A percentile compares a stretch with the other conserved stretches of the same genome.
These are phyloP conservation scores for Zaprionus lachaisei DNA, from an alignment of 1,140 invertebrate genomes.

Conservation along the genomic window DNA sequence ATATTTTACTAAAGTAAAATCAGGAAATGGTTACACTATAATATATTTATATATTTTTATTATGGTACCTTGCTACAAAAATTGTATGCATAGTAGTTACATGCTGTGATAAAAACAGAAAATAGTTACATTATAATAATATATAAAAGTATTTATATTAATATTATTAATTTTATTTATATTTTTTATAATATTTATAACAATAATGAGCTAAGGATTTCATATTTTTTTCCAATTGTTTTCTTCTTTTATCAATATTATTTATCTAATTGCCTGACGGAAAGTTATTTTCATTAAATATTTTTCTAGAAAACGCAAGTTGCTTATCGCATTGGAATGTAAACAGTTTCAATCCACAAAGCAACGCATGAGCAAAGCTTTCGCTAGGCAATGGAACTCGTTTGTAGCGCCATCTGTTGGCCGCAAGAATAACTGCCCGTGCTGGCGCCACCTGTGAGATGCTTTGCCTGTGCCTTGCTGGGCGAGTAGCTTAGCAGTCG, in stretches of 20 bases:
- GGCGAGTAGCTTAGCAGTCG: constrained; percentile 11
- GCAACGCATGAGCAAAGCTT: constrained; percentile 39
- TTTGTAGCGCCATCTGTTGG: constrained; percentile 53
- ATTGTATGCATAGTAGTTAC: no score
- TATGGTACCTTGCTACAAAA: no score
- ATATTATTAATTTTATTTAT: no score
- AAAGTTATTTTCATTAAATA: neutral
- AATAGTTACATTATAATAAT: no score
- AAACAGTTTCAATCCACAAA: constrained; percentile 33
- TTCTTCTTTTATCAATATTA: neutral
- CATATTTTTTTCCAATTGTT: neutral
- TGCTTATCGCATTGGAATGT: neutral
- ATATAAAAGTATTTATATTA: no score
- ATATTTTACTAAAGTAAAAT: no score
- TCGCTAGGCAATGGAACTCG: constrained; percentile 52
- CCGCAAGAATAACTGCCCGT: no score
- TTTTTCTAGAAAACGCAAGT: neutral
- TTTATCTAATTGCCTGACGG: neutral
- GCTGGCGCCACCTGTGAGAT: constrained; percentile 55
- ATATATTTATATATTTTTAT: no score
- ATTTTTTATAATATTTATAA: neutral
- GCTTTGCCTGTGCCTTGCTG: constrained; percentile 29
- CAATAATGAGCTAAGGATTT: neutral
- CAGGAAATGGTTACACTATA: no score
- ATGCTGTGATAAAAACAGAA: no score